Evolutionary conservation across 2,888 invertebrate species (phyloP), one percentile per base, ranked within the genome.

Genomic region (Proisotoma minuta): DNA sequence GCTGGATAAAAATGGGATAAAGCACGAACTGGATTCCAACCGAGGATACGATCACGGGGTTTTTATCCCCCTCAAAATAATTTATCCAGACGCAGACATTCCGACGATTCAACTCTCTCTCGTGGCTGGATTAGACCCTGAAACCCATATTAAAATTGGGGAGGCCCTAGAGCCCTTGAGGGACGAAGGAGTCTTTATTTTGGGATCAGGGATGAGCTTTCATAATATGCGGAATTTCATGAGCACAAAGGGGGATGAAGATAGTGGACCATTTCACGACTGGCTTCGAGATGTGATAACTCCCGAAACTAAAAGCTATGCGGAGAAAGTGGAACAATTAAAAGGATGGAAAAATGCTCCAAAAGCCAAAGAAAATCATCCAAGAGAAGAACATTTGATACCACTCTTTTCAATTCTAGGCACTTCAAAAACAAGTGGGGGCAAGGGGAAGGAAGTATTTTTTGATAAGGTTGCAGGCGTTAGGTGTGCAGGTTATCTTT

Each of bases 11-110:
- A 59, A 60, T 15, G 50, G 58, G 12, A 63, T 69, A 28, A 57
- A 57, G 5, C 51, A 58, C 22, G 52, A 60, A n/a, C 27, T 60
- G 2, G 53, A 69, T 47, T 12, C n/a, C 8, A 51, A 64, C 5
- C 50, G 69, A 24, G 69, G 69, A 20, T 69, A 57, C 34, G 69
- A 69, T 20, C 69, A 69, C 28, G 69, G 69, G 18, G 69, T 69
- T 2, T 69, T 69, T 27, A 59, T 69, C 28, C 69, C 69, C n/a
- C 58, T 69, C 60, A 66, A 56, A 43, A 40, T 69, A 2, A 48
- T 69, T 4, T 64, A 39, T 28, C 69, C 69, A 1, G 59, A 62
- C 1, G 66, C 60, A 10, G 49, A 59, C 8, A 62, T 69, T 27
- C 69, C 69, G 0, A 61, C 66, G 3, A 59, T 69, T 15, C 69